phyloP scores from a whole-genome alignment of 1,140 invertebrate species.

The Scylla paramamosain region DNA sequence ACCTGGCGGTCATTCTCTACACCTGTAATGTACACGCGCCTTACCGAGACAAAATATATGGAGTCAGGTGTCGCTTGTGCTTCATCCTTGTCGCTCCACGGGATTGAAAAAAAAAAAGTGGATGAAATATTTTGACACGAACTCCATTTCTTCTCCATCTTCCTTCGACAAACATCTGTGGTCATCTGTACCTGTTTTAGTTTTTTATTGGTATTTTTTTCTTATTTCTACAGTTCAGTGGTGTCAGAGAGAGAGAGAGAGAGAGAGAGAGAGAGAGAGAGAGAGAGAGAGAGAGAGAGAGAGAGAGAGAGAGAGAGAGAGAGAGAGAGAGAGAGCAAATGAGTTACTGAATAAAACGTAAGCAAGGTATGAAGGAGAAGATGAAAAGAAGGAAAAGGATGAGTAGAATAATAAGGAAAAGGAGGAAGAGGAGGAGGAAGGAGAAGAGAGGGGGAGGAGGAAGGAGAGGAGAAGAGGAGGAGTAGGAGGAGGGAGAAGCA shows the following conservation, averaged over 20 bases:
- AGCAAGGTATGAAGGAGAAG: neutral
- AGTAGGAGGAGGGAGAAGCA: neutral
- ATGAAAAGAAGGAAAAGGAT: neutral
- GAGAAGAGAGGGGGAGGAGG: no score
- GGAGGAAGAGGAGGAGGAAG: neutral
- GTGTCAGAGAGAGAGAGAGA: slow-evolving; percentile 29
- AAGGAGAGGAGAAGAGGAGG: neutral
- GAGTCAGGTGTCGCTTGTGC: no score
- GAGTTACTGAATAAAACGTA: neutral
- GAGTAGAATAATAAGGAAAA: neutral
- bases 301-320: no score
- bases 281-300: neutral
- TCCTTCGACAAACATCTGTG: neutral
- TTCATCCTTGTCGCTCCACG: no score
- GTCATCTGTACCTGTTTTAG: neutral
- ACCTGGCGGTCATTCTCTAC: no score
- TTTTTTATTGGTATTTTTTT: neutral
- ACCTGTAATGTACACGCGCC: no score
- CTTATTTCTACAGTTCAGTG: neutral
- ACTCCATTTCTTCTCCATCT: neutral
- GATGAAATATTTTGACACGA: no score
- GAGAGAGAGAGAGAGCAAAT: neutral
- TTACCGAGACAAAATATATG: no score
- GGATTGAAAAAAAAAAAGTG: no score
- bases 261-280: slow-evolving; percentile 29